Conservation (phyloP, 2,113 vertebrate species). For the Zapornia atra region DNA sequence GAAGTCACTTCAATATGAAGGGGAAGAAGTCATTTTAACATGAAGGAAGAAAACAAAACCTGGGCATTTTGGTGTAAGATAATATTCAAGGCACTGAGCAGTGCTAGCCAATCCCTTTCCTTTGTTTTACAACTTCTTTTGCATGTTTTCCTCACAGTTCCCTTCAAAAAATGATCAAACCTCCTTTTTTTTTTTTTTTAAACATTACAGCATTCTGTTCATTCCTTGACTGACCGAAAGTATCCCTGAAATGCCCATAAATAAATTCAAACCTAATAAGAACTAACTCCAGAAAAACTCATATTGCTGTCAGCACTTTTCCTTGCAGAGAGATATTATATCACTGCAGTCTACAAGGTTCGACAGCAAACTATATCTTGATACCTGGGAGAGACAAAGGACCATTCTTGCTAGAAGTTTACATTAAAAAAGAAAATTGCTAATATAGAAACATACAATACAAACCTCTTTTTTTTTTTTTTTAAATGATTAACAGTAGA, state of each 20-base stretch:
- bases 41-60: background rate
- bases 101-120: background rate
- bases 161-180: background rate
- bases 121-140: conserved; percentile 5
- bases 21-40: conserved; percentile 17
- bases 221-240: conserved; percentile 50
- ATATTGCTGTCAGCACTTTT: background rate
- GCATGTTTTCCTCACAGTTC: background rate
- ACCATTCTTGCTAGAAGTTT: background rate
- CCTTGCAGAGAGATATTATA: background rate
- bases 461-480: background rate
- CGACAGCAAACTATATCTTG: background rate
- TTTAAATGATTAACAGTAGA: background rate
- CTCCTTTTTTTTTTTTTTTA: background rate
- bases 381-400: background rate
- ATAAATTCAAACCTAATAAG: conserved; percentile 32
- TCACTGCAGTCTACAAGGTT: background rate
- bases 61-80: background rate
- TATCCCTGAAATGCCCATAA: conserved; percentile 55
- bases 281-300: conserved; percentile 19
- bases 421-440: background rate
- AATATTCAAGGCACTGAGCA: conserved; percentile 3
- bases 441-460: background rate
- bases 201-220: conserved; percentile 16
- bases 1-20: conserved; percentile 26